Evolutionary conservation across 1,140 invertebrate genomes (phyloP), one percentile per base, ranked within the genome.

Genomic region (Philopotamus ludificatus): DNA sequence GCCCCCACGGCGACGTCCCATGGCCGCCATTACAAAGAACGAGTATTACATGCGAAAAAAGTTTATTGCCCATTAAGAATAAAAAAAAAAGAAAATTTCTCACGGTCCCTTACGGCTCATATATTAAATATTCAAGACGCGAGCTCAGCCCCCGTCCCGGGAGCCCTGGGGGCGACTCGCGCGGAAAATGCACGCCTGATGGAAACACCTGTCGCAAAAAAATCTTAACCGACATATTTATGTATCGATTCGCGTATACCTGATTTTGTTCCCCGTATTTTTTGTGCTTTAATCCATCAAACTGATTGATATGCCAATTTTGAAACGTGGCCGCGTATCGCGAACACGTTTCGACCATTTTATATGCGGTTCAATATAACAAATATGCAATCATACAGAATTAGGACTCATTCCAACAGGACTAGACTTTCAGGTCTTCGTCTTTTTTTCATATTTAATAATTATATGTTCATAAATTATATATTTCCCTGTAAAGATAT

Each of bases 111-210:
- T 63, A 57, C 55, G 61, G 60, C 66, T 41, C 45, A 63, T 67
- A 67, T 63, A 67, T 67, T 63, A 67, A 67, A 67, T 67, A 67
- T 67, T 67, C 66, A 67, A 67, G 66, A 63, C 61, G 66, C 54
- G 50, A 55, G 28, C 66, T 12, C 21, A 22, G 47, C 41, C 39
- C 10, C 42, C 44, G 22, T 21, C 51, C 51, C 21, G 8, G 7
- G 22, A 39, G 42, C 15, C 12, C 18, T 20, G 54, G 4, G 28
- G 4, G 12, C 4, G 28, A 4, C 28, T 12, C 28, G 4, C 4
- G 4, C 12, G 28, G 28, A 34, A 34, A 34, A 34, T 34, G 28
- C 28, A 34, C 4, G 4, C 28, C 28, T 34, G 28, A 34, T 34
- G 28, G 28, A 34, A 34, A 34, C 54, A 57, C 54, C 54, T 57